Percentiles rank a stretch among this genome's conserved stretches.
phyloP scores from a whole-genome alignment of 2,888 invertebrate species.

The Abscondita cerata region DNA sequence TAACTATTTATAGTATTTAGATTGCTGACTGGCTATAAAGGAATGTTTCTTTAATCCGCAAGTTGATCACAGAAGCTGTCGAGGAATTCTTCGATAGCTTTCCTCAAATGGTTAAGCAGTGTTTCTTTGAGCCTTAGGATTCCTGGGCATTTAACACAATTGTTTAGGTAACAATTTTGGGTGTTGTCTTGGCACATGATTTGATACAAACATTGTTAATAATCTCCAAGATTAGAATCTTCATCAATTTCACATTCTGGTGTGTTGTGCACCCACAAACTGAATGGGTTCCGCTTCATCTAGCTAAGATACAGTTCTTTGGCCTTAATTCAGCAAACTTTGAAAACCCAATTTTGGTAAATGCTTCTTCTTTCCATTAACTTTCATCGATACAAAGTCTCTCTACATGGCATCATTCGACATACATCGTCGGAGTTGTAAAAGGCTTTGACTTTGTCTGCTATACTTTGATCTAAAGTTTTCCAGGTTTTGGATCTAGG shows the following conservation, averaged over 20 bases:
- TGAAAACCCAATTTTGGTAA: background rate
- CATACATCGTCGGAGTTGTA: background rate
- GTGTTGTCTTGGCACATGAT: no score
- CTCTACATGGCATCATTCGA: background rate
- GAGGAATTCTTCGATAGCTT: background rate
- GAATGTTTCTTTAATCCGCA: background rate
- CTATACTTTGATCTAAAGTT: background rate
- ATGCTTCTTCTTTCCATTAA: background rate
- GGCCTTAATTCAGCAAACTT: background rate
- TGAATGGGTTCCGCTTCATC: background rate
- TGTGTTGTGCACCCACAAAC: slow-evolving; percentile 3
- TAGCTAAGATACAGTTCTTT: background rate
- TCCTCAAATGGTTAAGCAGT: background rate
- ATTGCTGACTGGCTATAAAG: background rate
- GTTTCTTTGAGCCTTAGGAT: no score
- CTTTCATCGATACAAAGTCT: background rate
- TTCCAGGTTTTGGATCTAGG: background rate
- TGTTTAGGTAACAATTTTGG: no score
- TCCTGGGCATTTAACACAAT: no score
- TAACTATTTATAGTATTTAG: background rate
- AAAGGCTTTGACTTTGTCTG: background rate
- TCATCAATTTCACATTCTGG: background rate
- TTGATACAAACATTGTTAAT: no score
- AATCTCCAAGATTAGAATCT: background rate
- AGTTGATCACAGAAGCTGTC: no score